Evolutionary conservation across 2,113 vertebrate genomes (phyloP), one percentile per base, ranked within the genome.

Genomic region (Bubo scandiacus): DNA sequence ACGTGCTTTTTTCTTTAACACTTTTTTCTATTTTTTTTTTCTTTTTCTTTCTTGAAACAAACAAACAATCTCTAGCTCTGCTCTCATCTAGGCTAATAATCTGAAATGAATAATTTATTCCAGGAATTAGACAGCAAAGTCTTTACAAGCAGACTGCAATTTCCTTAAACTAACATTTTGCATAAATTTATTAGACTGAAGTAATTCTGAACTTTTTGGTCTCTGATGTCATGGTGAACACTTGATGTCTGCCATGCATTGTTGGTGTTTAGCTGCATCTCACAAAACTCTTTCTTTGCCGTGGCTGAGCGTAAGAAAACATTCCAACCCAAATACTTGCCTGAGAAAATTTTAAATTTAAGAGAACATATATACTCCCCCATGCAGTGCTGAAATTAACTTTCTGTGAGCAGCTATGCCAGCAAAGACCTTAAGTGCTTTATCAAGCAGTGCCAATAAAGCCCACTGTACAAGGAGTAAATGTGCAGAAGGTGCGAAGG

Each of bases 21-120:
- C 2, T 40, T 77, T 51, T 75, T 49, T 27, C 6, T 32, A 20
- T 20, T 20, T 20, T 20, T 57, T 23, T 43, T 49, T 55, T 49
- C 6, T 45, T 68, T 58, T 38, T 9, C 7, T 49, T 42, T 34
- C 38, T 77, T 47, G 38, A 82, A 78, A 61, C 15, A 86, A 78
- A 61, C 18, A 86, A 84, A 73, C 36, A 82, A n/a, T 29, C 34
- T 45, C 11, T 49, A 23, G 20, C 14, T 49, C 22, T 88, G 17
- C 5, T 77, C 23, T 83, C 62, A 66, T 77, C 34, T 77, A 27
- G 15, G 29, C 14, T 83, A 94, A 80, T 77, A 90, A 93, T 55
- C n/a, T 86, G 27, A 94, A 88, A 95, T 90, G 7, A 86, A 94
- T 73, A 94, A 70, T 86, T 90, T 85, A 92, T 90, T 92, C 29